A percentile compares a stretch with the other conserved stretches of the same genome.
phyloP scores from a whole-genome alignment of 1,140 invertebrate genomes.

The Teleopsis dalmanni region DNA sequence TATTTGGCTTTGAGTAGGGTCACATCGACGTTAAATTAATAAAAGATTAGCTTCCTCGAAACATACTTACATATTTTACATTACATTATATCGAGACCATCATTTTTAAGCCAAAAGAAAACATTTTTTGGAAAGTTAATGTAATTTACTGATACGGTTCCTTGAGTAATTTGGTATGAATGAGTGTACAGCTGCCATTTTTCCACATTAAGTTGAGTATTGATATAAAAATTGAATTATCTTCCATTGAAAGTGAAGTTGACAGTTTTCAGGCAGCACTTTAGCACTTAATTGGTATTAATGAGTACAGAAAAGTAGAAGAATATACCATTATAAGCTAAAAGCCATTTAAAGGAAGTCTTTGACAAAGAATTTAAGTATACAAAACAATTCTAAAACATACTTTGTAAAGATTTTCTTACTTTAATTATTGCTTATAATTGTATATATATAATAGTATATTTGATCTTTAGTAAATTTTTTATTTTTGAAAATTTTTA shows the following conservation, averaged over 20 bases:
- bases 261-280: conserved; percentile 14
- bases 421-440: no score
- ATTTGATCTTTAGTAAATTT: no score
- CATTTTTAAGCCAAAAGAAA: background rate
- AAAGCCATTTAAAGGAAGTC: no score
- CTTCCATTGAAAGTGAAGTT: conserved; percentile 22
- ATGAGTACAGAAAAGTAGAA: conserved; percentile 13
- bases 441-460: no score
- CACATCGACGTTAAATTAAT: conserved; percentile 36
- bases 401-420: no score
- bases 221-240: conserved; percentile 22
- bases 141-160: conserved; percentile 21
- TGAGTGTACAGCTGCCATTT: background rate
- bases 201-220: conserved; percentile 9
- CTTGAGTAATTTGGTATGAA: background rate
- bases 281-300: conserved; percentile 21
- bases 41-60: conserved; percentile 42
- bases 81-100: no score
- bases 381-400: no score
- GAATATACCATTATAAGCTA: no score
- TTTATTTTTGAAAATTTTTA: no score
- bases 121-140: conserved; percentile 41
- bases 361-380: no score
- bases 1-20: background rate
- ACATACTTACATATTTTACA: no score